These are phyloP conservation scores for Coleophora deauratella DNA, from an alignment of 2,888 invertebrate species.

Conservation along the genomic window DNA sequence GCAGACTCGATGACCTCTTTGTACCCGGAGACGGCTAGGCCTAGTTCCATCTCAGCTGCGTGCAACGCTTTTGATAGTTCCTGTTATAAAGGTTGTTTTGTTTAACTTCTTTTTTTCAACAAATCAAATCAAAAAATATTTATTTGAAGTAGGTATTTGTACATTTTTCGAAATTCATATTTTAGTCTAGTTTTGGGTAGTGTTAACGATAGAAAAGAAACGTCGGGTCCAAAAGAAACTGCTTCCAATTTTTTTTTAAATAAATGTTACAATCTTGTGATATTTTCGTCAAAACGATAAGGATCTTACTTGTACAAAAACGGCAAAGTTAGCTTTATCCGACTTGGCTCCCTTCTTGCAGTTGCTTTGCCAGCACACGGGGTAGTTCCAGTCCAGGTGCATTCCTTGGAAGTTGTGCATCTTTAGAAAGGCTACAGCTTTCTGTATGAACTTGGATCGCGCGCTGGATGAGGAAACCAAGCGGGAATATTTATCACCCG, in stretches of 20 bases:
- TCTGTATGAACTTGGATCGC: conserved; percentile 80
- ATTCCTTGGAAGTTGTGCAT: conserved; percentile 88
- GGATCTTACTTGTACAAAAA: conserved; percentile 79
- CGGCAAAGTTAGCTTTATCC: conserved; percentile 85
- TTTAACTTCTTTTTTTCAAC: neutral
- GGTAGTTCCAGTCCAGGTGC: conserved; percentile 96
- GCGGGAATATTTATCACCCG: conserved; percentile 89
- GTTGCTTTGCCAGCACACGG: conserved; percentile 94
- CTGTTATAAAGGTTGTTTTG: conserved; percentile 30
- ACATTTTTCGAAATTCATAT: neutral
- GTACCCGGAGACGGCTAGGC: conserved; percentile 91
- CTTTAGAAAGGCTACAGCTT: conserved; percentile 80
- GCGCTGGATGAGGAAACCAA: conserved; percentile 79
- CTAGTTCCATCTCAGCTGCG: conserved; percentile 80
- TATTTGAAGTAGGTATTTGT: neutral
- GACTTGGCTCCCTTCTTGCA: conserved; percentile 86
- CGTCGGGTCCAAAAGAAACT: no score
- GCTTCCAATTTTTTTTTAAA: no score
- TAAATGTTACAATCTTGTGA: no score
- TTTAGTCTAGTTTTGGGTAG: neutral
- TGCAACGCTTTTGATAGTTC: conserved; percentile 80
- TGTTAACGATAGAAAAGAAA: no score
- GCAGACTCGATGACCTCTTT: conserved; percentile 91
- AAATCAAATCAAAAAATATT: no score
- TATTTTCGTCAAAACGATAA: no score